These are phyloP conservation scores for Rhabdomys dilectus DNA, from an alignment of 2,113 vertebrate genomes.

Conservation along the genomic window DNA sequence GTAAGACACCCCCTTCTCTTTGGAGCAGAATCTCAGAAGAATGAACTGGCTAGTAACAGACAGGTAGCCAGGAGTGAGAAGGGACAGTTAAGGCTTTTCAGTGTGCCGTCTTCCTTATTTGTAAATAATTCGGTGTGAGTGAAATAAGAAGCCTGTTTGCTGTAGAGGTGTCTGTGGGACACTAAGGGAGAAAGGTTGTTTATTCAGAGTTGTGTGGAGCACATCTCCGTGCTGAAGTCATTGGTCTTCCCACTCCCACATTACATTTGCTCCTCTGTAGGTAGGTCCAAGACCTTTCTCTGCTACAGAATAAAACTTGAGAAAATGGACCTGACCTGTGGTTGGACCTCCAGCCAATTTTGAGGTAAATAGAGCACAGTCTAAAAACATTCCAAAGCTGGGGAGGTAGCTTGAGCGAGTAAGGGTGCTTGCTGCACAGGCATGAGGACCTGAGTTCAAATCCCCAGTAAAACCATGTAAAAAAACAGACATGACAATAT, in stretches of 20 bases:
- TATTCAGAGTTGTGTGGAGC: background rate
- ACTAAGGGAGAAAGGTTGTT: constrained; percentile 63
- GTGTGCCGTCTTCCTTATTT: background rate
- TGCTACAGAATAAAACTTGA: background rate
- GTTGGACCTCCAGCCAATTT: background rate
- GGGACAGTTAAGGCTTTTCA: background rate
- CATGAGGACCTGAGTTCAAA: background rate
- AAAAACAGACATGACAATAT: background rate
- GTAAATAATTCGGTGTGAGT: background rate
- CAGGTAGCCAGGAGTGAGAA: background rate
- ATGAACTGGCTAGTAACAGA: background rate
- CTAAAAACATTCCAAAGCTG: background rate
- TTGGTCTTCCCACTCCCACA: background rate
- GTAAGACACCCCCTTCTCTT: background rate
- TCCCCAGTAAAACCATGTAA: background rate
- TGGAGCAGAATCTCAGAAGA: background rate
- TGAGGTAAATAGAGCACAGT: background rate
- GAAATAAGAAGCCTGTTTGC: background rate
- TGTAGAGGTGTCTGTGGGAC: background rate
- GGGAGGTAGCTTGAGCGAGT: background rate
- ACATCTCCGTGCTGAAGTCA: fast-evolving
- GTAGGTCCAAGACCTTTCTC: constrained; percentile 66
- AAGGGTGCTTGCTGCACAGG: background rate
- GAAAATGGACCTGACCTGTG: constrained; percentile 54
- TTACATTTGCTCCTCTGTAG: background rate